Evolutionary conservation across 2,888 invertebrate species (phyloP).

Genomic region (Ramazzottius varieornatus): DNA sequence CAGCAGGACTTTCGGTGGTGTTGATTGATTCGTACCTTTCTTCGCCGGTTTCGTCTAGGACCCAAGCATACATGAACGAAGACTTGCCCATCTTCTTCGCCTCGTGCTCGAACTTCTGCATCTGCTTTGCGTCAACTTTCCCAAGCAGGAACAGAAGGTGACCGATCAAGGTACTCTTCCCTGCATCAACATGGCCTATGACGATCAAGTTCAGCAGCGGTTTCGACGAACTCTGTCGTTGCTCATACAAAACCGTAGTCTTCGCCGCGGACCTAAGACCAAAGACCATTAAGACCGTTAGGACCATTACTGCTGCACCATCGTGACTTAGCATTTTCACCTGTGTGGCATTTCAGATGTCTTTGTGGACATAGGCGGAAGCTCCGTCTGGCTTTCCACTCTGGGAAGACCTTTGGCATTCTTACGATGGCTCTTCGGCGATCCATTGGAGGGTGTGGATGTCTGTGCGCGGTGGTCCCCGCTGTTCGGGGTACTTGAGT

Average conservation of each 20-base stretch:
- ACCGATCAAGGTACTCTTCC: conserved; percentile 90
- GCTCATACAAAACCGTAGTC: conserved; percentile 25
- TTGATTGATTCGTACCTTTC: conserved; percentile 48
- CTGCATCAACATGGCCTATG: conserved; percentile 86
- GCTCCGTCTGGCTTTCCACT: not conserved
- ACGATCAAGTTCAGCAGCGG: conserved; percentile 69
- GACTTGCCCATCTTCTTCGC: conserved; percentile 88
- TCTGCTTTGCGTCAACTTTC: conserved; percentile 53
- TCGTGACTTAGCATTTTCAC: too few relatives aligned
- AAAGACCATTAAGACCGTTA: not conserved
- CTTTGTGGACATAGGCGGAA: not conserved
- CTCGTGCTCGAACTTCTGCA: conserved; percentile 93
- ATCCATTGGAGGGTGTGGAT: not conserved
- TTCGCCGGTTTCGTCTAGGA: conserved; percentile 90
- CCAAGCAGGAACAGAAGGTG: conserved; percentile 55
- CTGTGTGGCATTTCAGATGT: not conserved
- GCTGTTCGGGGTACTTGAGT: too few relatives aligned
- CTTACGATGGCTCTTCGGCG: not conserved
- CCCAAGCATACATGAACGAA: conserved; percentile 96
- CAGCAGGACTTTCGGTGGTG: conserved; percentile 1
- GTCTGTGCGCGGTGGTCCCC: not conserved
- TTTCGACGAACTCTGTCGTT: conserved; percentile 40
- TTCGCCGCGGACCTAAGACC: not conserved
- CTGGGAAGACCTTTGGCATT: too few relatives aligned
- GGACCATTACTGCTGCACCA: too few relatives aligned